A percentile compares a stretch with the other conserved stretches of the same genome.
Evolutionary conservation across 2,797 vertebrate species (phyloP).

Genomic region (Phoebastria nigripes): DNA sequence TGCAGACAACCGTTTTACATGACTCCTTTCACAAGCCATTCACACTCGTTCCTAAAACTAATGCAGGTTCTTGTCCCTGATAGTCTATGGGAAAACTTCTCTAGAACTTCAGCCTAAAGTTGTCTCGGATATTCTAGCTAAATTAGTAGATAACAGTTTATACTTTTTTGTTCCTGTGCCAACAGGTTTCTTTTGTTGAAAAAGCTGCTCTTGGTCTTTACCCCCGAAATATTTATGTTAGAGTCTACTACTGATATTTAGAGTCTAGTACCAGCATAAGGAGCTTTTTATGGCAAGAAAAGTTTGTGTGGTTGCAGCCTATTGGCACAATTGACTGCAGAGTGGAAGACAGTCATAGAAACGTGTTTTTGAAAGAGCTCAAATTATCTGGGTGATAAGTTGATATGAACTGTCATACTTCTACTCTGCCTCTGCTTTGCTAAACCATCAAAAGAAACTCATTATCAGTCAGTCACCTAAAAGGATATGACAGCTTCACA

Average conservation of each 20-base stretch:
- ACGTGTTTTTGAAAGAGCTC: background rate
- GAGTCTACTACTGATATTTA: background rate
- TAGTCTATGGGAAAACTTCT: background rate
- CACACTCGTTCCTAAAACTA: background rate
- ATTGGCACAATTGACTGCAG: background rate
- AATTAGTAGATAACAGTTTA: background rate
- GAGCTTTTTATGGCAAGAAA: background rate
- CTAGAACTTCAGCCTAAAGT: background rate
- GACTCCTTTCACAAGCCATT: background rate
- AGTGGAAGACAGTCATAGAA: background rate
- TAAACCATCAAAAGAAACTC: background rate
- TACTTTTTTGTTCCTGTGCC: background rate
- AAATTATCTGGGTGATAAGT: background rate
- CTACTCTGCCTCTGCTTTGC: background rate
- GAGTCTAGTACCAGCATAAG: background rate
- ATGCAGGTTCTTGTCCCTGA: background rate
- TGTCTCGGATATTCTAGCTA: background rate
- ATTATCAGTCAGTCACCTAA: background rate
- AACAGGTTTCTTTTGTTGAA: background rate
- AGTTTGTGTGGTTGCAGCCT: background rate
- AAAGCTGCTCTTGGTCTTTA: background rate
- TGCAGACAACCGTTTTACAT: background rate
- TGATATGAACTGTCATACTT: background rate
- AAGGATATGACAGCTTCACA: background rate
- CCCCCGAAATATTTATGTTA: background rate